A percentile compares a stretch with the other conserved stretches of the same genome.
phyloP scores from a whole-genome alignment of 2,113 vertebrate genomes.

The Zootoca vivipara region DNA sequence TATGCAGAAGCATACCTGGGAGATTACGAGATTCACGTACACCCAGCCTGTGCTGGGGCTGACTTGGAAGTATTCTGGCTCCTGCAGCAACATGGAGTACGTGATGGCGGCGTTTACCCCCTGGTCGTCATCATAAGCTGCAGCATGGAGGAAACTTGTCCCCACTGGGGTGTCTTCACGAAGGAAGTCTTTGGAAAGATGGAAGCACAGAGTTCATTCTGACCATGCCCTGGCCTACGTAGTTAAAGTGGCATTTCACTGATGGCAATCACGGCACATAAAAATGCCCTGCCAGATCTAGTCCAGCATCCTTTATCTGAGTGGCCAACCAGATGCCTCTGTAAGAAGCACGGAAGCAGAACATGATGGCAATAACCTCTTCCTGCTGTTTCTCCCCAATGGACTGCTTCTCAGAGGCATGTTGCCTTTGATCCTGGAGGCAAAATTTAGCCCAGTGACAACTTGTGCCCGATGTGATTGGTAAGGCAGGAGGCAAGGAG shows the following conservation, averaged over 20 bases:
- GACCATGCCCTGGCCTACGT: constrained; percentile 31
- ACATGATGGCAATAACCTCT: not conserved
- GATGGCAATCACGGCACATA: not conserved
- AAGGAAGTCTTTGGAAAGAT: constrained; percentile 81
- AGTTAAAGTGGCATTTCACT: not conserved
- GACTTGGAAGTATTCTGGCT: constrained; percentile 85
- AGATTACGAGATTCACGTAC: constrained; percentile 82
- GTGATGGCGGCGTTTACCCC: constrained; percentile 85
- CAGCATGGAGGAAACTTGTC: constrained; percentile 84
- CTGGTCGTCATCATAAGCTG: constrained; percentile 88
- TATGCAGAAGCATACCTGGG: constrained; percentile 73
- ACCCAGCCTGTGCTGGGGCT: constrained; percentile 89
- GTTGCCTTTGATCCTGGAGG: too few relatives aligned
- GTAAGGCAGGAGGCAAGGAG: too few relatives aligned
- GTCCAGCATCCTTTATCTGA: too few relatives aligned
- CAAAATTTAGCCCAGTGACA: too few relatives aligned
- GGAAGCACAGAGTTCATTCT: constrained; percentile 24
- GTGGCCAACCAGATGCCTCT: too few relatives aligned
- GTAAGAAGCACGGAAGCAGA: not conserved
- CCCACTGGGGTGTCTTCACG: constrained; percentile 85
- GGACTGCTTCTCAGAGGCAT: too few relatives aligned
- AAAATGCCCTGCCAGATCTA: not conserved
- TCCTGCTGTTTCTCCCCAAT: too few relatives aligned
- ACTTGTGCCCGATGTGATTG: too few relatives aligned
- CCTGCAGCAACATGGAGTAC: constrained; percentile 82